Evolutionary conservation across 2,797 vertebrate species (phyloP).

Genomic region (Gadopsis marmoratus): DNA sequence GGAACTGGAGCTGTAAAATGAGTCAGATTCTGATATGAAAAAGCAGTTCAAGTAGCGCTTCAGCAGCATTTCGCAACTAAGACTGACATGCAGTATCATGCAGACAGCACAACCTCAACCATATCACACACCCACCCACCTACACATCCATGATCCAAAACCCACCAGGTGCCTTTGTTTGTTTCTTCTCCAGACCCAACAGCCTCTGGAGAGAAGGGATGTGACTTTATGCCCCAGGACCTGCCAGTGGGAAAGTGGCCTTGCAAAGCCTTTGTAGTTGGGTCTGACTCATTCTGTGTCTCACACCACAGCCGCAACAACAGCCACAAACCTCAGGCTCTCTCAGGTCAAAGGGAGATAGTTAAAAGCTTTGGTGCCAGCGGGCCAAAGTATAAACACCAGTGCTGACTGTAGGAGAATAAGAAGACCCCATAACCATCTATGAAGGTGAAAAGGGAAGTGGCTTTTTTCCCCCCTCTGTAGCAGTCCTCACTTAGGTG

Average conservation of each 20-base stretch:
- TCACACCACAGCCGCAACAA: conserved; percentile 50
- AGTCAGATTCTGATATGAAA: background rate
- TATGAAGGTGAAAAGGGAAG: conserved; percentile 42
- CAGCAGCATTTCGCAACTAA: background rate
- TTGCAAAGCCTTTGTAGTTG: conserved; percentile 59
- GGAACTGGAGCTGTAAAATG: conserved; percentile 1
- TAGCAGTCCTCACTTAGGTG: conserved; percentile 4
- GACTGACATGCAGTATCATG: background rate
- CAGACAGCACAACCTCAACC: background rate
- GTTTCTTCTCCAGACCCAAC: conserved; percentile 41
- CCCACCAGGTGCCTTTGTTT: conserved; percentile 35
- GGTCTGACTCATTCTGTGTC: conserved; percentile 71
- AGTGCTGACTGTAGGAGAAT: conserved; percentile 38
- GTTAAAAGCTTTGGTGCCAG: conserved; percentile 45
- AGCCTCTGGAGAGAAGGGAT: conserved; percentile 53
- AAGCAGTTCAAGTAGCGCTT: background rate
- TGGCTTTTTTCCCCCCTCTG: conserved; percentile 18
- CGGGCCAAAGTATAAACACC: conserved; percentile 54
- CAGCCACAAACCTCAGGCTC: conserved; percentile 60
- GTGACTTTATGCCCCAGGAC: conserved; percentile 60
- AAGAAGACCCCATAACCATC: conserved; percentile 34
- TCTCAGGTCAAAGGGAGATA: conserved; percentile 54
- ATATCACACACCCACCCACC: background rate
- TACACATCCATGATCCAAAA: conserved; percentile 22
- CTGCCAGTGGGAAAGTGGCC: conserved; percentile 68